Base-by-base conservation (phyloP, 2,888 invertebrate species). In the Himalopsyche anomala region DNA sequence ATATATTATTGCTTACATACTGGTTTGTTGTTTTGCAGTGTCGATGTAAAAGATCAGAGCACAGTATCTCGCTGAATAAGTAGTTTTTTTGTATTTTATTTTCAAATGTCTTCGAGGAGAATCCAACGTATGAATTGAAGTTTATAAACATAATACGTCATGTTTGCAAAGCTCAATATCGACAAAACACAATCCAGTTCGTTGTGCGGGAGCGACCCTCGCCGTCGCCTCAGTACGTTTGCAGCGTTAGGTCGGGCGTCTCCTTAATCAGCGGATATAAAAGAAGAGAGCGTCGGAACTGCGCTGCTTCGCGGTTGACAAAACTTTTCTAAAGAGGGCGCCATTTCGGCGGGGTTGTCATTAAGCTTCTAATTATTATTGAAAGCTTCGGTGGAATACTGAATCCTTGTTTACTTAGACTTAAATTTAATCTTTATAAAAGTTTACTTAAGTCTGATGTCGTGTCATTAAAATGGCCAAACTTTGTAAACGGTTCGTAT, bases 211-310 rank as follows among this genome's bases (percentile, higher is more conserved):
- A 28, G 28, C 62, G 19, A 62, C 62, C 62, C 62, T 62, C 28
- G 28, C 62, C 62, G 62, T 0, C 62, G 62, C 62, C 19, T 28
- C 19, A 28, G 62, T 62, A 62, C 62, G 62, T 62, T 62, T 9
- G 62, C 62, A 15, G n/a, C 28, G 62, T 28, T 62, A 28, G 62
- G 9, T 8, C 28, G 19, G 62, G 62, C 62, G 28, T 62, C 62
- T 62, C 62, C n/a, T n/a, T 62, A 62, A 62, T 62, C 62, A 62
- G 62, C 62, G 62, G 62, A 62, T 62, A 62, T 62, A 62, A 62
- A 62, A 62, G 62, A n/a, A 19, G 62, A 62, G 62, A 4, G 19
- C 19, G 28, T 28, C 62, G 62, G 62, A 62, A 62, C n/a, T 62
- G 62, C 62, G n/a, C 62, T 62, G 4, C 62, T n/a, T 62, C 62